phyloP scores from a whole-genome alignment of 2,113 vertebrate species.

The Empidonax alnorum region DNA sequence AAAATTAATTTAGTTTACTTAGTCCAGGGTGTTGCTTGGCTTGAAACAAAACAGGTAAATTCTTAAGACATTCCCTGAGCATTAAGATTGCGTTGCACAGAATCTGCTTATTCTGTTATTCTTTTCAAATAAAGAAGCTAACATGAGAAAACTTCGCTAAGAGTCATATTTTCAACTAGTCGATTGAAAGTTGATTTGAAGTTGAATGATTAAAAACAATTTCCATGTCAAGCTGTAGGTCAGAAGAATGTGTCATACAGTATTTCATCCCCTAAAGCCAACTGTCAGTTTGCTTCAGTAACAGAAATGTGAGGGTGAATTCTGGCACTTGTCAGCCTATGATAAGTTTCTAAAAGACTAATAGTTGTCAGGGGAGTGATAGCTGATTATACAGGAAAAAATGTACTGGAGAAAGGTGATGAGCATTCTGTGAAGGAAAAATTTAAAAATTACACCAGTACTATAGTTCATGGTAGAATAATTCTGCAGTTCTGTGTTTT shows the following conservation, averaged over 20 bases:
- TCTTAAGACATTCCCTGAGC: not conserved
- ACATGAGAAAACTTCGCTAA: not conserved
- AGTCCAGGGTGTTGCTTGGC: not conserved
- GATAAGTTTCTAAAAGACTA: slow-evolving; percentile 63
- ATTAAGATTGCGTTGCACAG: not conserved
- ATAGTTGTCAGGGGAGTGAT: slow-evolving; percentile 61
- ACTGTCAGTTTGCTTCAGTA: slow-evolving; percentile 1
- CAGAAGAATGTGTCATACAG: slow-evolving; percentile 30
- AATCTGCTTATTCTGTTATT: not conserved
- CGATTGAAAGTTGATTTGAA: not conserved
- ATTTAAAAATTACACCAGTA: slow-evolving; percentile 29
- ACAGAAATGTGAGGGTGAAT: slow-evolving; percentile 42
- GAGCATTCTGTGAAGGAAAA: slow-evolving; percentile 2
- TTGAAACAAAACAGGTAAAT: not conserved
- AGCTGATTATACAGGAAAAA: slow-evolving; percentile 69
- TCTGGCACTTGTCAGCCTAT: slow-evolving; percentile 44
- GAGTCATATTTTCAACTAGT: not conserved
- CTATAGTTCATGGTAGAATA: slow-evolving; percentile 23
- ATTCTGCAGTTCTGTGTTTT: slow-evolving; percentile 22
- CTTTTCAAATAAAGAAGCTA: not conserved
- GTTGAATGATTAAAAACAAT: slow-evolving; percentile 26
- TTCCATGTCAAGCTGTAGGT: not conserved
- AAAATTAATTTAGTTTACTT: not conserved
- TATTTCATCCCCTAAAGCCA: not conserved
- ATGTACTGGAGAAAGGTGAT: slow-evolving; percentile 44